Base-by-base conservation (phyloP, 1,140 invertebrate species). In the Melipona quadrifasciata region DNA sequence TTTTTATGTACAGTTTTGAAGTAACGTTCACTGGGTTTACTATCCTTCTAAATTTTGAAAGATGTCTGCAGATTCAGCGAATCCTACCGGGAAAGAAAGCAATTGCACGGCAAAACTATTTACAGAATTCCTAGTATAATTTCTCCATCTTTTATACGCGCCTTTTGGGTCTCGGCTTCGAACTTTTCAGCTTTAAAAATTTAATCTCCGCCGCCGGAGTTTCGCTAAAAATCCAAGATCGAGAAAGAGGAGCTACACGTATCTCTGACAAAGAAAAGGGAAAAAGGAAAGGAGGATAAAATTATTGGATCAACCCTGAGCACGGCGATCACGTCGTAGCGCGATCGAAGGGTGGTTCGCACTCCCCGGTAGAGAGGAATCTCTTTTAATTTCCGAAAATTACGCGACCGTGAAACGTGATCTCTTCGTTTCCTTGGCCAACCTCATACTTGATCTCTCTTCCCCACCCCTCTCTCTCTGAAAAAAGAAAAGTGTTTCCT, bases 401-500 rank as follows among this genome's bases (percentile, higher is more conserved):
- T 76, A 67, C 61, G 61, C 58, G 65, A 16, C 17, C 80, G 51
- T 27, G 68, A 27, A n/a, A 74, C 79, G 67, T 53, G 78, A 58
- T 16, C 64, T 31, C n/a, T n/a, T n/a, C 57, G 55, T 58, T 84
- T 64, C 51, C 47, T 55, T 61, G n/a, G 12, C 64, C 19, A 17
- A 27, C 24, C n/a, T 31, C 39, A n/a, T 47, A 21, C 34, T 4
- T 77, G 79, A 67, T 24, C 57, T 61, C 57, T 14, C 55, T 17
- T 27, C 21, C 24, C 11, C 2, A 24, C 57, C 6, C 8, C 39
- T 47, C 39, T 47, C 39, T 47, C 64, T 47, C 39, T 47, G 65
- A 51, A 86, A 34, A 76, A 80, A 47, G 72, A 87, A 21, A 12
- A 34, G 77, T 84, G 86, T 88, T 88, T 88, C 65, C 82, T 58